Percentiles rank a stretch among this genome's conserved stretches.
phyloP scores from a whole-genome alignment of 2,888 invertebrate genomes.

The Habrosyne pyritoides region DNA sequence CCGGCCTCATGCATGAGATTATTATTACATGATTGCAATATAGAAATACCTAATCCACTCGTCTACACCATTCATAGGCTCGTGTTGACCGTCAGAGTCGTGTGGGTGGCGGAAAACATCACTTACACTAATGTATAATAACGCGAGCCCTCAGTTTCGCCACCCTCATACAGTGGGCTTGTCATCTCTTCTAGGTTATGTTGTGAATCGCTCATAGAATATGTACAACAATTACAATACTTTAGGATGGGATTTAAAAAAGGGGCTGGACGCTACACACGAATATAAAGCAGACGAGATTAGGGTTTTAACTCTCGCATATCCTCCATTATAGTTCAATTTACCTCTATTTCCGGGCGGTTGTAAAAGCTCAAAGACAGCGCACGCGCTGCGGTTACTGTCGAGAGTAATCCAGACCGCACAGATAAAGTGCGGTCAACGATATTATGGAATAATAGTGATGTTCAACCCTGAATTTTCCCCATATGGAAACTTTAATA shows the following conservation, averaged over 20 bases:
- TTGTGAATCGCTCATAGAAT: too few relatives aligned
- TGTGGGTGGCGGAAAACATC: conserved; percentile 39
- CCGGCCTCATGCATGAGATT: conserved; percentile 44
- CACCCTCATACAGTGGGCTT: not conserved
- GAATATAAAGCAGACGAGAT: too few relatives aligned
- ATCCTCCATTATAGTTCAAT: conserved; percentile 31
- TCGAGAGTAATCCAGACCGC: conserved; percentile 38
- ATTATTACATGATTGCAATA: conserved; percentile 36
- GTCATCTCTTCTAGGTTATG: too few relatives aligned
- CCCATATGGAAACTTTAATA: not conserved
- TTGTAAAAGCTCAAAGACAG: conserved; percentile 30
- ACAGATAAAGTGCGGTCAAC: conserved; percentile 50
- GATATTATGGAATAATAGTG: conserved; percentile 26
- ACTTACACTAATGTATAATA: conserved; percentile 15
- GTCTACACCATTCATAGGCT: conserved; percentile 37
- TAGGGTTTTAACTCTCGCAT: too few relatives aligned
- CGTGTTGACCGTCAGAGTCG: conserved; percentile 23
- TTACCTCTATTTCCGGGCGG: conserved; percentile 39
- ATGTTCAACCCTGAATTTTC: not conserved
- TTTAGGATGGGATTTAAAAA: too few relatives aligned
- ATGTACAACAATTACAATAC: too few relatives aligned
- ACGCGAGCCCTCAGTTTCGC: not conserved
- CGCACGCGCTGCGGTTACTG: conserved; percentile 51
- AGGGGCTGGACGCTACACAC: too few relatives aligned
- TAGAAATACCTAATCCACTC: conserved; percentile 28